Evolutionary conservation across 23 tunicate species (phyloP).

Genomic region (Trididemnum clinides): DNA sequence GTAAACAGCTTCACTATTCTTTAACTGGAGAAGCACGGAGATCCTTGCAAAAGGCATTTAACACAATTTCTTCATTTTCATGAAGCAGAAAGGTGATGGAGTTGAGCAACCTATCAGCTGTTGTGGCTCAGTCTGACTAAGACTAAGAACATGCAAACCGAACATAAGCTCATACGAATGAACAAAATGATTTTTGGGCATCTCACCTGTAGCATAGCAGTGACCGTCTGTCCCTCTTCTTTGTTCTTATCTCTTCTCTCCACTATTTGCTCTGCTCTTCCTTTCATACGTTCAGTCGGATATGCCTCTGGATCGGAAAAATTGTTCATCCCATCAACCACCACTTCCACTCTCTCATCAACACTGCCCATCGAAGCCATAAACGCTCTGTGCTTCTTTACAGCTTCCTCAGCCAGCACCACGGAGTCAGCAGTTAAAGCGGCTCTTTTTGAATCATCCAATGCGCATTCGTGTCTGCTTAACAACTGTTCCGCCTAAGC

Average conservation of each 20-base stretch:
- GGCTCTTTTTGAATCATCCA: constrained; percentile 60
- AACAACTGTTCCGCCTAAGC: constrained; percentile 82
- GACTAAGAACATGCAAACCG: too few species aligned
- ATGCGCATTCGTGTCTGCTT: constrained; percentile 87
- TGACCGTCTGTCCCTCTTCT: constrained; percentile 65
- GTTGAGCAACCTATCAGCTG: too few species aligned
- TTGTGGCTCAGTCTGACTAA: too few species aligned
- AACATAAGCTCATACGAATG: too few species aligned
- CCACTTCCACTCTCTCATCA: constrained; percentile 78
- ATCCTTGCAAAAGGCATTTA: too few species aligned
- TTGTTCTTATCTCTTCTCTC: constrained; percentile 66
- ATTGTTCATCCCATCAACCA: constrained; percentile 53
- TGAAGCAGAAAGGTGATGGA: too few species aligned
- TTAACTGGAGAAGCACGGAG: too few species aligned
- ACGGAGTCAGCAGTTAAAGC: constrained; percentile 43
- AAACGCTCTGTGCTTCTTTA: constrained; percentile 89
- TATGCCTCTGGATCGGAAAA: constrained; percentile 46
- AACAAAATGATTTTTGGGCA: too few species aligned
- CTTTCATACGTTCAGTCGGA: constrained; percentile 59
- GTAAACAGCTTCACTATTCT: too few species aligned
- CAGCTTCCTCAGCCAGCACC: constrained; percentile 72
- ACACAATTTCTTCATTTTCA: too few species aligned
- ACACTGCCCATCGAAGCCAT: constrained; percentile 77
- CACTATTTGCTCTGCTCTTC: constrained; percentile 68
- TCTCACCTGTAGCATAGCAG: constrained; percentile 59